Base-by-base conservation (phyloP, 2,797 vertebrate genomes). In the Pipistrellus kuhlii region DNA sequence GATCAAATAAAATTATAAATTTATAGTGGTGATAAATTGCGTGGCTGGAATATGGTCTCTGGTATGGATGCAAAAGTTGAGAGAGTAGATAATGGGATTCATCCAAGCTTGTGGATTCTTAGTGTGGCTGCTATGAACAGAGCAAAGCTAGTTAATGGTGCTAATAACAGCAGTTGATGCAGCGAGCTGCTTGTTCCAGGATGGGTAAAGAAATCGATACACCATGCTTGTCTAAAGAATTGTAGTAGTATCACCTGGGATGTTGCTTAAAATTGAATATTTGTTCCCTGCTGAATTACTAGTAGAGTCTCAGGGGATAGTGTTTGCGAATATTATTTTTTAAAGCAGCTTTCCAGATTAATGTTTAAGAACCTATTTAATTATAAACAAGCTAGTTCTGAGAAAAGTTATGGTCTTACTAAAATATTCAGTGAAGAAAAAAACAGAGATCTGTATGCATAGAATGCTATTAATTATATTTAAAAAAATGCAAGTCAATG, bases 1-100 rank as follows among this genome's bases (percentile, higher is more conserved):
- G 89, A 90, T 78, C 85, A 85, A 93, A 90, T 53, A 57, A 93
- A 95, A 95, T 90, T 78, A 75, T 41, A 94, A 83, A 46, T 85
- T 85, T 55, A 32, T 32, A 80, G 6, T 62, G 38, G 27, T 90
- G 90, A 59, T n/a, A 57, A 73, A 68, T 78, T 80, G 18, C 8
- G 1, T 88, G 71, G 66, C 11, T 66, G 14, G 68, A 20, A 68
- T 25, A 46, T n/a, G 23, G n/a, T 85, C 27, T 71, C 48, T 95
- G 77, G 23, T 46, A 7, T 89, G 12, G 35, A 85, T 73, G 4
- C 4, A 80, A 35, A 90, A 73, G 21, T 53, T 88, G 44, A 88
- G n/a, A 90, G 53, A 6, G 15, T 55, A n/a, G 27, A 25, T 59
- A 91, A 85, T 66, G 57, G 6, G 38, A 85, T 10, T 91, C 66